These are phyloP conservation scores for Psittacula derbiana DNA, from an alignment of 2,797 vertebrate species.

Conservation along the genomic window DNA sequence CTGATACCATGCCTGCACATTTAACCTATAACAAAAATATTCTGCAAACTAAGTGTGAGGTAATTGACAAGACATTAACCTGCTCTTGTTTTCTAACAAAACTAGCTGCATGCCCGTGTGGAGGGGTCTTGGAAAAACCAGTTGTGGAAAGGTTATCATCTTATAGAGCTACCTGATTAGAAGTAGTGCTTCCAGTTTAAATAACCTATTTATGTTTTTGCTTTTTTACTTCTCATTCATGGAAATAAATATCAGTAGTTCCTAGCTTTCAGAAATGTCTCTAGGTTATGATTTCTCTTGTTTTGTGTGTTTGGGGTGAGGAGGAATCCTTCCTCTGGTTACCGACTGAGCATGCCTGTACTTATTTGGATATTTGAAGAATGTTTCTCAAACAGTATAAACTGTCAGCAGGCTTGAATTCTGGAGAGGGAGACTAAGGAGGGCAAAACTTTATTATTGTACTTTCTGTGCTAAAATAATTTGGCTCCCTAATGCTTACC, in stretches of 20 bases:
- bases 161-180: not conserved
- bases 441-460: not conserved
- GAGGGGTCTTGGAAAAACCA: not conserved
- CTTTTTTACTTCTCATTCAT: not conserved
- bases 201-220: not conserved
- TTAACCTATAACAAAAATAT: not conserved
- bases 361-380: not conserved
- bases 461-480: not conserved
- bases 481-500: not conserved
- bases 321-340: not conserved
- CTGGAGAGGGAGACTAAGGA: not conserved
- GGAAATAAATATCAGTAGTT: not conserved
- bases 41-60: not conserved
- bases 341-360: not conserved
- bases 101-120: not conserved
- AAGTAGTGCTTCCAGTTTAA: not conserved
- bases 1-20: accelerated
- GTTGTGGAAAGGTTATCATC: not conserved
- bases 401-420: not conserved
- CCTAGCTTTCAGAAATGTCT: not conserved
- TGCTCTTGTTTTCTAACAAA: not conserved
- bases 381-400: not conserved
- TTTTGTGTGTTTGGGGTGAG: not conserved
- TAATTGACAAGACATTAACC: not conserved
- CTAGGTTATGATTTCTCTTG: not conserved